Evolutionary conservation across 1,140 invertebrate genomes (phyloP).

Genomic region (Drosophila albomicans): DNA sequence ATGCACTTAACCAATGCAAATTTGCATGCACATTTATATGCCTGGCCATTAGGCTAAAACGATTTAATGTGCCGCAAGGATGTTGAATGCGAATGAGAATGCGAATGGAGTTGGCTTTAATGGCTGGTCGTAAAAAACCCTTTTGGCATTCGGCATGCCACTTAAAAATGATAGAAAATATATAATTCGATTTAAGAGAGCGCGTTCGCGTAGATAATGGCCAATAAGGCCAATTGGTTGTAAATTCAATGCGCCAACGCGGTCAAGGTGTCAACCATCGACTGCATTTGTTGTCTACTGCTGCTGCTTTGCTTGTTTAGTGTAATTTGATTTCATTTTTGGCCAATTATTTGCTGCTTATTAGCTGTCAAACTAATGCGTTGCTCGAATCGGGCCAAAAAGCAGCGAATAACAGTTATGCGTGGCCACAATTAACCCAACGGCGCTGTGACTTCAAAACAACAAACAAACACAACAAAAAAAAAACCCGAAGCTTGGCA

Average conservation of each 20-base stretch:
- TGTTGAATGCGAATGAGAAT: conserved; percentile 8
- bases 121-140: conserved; percentile 25
- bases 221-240: conserved; percentile 60
- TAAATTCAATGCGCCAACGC: conserved; percentile 63
- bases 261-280: conserved; percentile 72
- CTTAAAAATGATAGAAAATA: conserved; percentile 58
- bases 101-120: neutral
- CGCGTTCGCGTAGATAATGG: conserved; percentile 53
- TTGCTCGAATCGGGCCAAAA: conserved; percentile 49
- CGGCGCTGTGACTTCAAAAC: conserved; percentile 43
- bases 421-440: conserved; percentile 65
- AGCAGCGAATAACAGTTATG: conserved; percentile 52
- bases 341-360: conserved; percentile 55
- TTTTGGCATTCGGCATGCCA: conserved; percentile 59
- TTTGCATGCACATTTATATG: conserved; percentile 48
- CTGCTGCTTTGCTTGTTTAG: conserved; percentile 26
- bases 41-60: conserved; percentile 36
- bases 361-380: conserved; percentile 53
- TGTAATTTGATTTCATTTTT: conserved; percentile 46
- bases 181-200: conserved; percentile 56
- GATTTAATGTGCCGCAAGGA: conserved; percentile 9
- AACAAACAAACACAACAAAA: conserved; percentile 23
- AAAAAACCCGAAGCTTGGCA: neutral
- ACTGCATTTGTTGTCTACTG: neutral
- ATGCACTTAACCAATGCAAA: conserved; percentile 43